phyloP scores from a whole-genome alignment of 2,113 vertebrate genomes.

The Oryzias curvinotus region DNA sequence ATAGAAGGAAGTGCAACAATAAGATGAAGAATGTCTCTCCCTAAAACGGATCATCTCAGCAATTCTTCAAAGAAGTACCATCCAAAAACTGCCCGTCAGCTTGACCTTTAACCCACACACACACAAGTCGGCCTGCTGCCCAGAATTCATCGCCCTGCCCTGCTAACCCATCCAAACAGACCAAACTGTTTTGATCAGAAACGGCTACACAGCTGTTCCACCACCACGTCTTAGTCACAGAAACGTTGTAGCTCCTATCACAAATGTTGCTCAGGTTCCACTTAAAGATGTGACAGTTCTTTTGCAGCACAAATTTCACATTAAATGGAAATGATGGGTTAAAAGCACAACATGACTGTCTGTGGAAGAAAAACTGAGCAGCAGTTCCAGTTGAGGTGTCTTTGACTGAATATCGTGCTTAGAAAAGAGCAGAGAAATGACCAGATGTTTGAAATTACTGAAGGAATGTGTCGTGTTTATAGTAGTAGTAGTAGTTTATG shows the following conservation, averaged over 20 bases:
- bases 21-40: constrained; percentile 3
- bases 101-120: constrained; percentile 58
- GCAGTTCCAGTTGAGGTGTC: constrained; percentile 34
- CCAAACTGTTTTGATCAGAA: constrained; percentile 20
- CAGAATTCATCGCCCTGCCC: constrained; percentile 20
- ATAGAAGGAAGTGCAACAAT: constrained; percentile 47
- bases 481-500: constrained; percentile 61
- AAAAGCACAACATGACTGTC: constrained; percentile 10
- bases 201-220: constrained; percentile 4
- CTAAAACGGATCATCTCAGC: constrained; percentile 41
- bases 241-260: constrained; percentile 44
- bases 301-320: neutral
- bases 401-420: constrained; percentile 50
- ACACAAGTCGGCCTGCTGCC: constrained; percentile 38
- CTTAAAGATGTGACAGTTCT: constrained; percentile 2
- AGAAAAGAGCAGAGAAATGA: constrained; percentile 30
- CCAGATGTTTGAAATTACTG: constrained; percentile 76
- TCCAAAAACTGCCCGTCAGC: constrained; percentile 49
- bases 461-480: constrained; percentile 76
- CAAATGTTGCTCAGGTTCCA: constrained; percentile 35
- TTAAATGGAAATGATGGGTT: neutral
- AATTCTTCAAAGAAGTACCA: constrained; percentile 18
- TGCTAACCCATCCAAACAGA: constrained; percentile 44
- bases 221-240: constrained; percentile 11
- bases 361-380: constrained; percentile 21